Base-by-base conservation (phyloP, 1,140 invertebrate species). In the Tribolium madens region DNA sequence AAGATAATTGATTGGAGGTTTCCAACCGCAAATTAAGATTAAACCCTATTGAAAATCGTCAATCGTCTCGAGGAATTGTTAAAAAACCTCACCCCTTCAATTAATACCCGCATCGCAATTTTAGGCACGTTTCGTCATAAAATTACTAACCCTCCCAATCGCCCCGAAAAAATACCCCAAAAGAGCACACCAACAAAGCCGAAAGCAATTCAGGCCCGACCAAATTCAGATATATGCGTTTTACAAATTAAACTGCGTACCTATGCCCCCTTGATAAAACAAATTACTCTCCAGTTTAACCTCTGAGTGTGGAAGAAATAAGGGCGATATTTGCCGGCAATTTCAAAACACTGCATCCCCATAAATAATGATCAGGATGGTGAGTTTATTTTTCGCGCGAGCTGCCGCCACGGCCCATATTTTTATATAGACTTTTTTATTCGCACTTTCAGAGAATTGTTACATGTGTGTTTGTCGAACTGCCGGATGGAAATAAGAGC, bases 371-470 rank as follows among this genome's bases (percentile, higher is more conserved):
- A 60, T 60, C 53, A 60, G 53, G 53, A 60, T 60, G 53, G 53
- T 26, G 53, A 60, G 53, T 60, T 60, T 60, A 60, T 60, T 60
- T 60, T 60, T 60, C 53, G 53, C 53, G 26, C 53, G 53, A 60
- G 53, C 53, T 60, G 50, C 53, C 53, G 53, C 17, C 53, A 60
- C 13, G 18, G 53, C 53, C 53, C 53, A 60, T 60, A 60, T 60
- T 60, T 60, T 60, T 60, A 60, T 60, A 60, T 60, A 60, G 53
- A 60, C 53, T 60, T 60, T 60, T 60, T 60, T 60, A 60, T 60
- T 60, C 53, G 53, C 53, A 60, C 53, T 60, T 60, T 60, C 53
- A 17, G 17, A 60, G 53, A 60, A 60, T 60, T 60, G 53, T 60
- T 60, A 60, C 53, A 60, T 60, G 53, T 18, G 53, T 60, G 53